Percentiles rank a stretch among this genome's conserved stretches.
Conservation (phyloP, 2,797 vertebrate species). For the Scomberomorus guttatus region DNA sequence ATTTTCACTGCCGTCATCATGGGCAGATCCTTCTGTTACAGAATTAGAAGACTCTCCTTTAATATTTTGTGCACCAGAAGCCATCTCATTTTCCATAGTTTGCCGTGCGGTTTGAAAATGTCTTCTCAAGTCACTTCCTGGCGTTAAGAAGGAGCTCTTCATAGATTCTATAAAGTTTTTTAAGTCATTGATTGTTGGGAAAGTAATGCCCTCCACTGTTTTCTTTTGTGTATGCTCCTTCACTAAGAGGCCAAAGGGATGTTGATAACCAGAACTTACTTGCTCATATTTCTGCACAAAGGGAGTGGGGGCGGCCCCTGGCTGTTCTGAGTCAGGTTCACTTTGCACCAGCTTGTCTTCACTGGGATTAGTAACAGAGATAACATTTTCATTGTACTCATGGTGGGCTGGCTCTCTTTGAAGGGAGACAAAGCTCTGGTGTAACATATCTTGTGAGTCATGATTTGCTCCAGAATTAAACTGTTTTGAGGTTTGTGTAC, state of each 20-base stretch:
- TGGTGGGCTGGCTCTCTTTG: constrained; percentile 20
- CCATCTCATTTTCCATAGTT: constrained; percentile 8
- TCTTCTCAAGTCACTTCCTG: constrained; percentile 38
- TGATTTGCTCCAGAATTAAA: constrained; percentile 35
- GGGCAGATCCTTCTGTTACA: background rate
- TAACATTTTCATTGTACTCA: constrained; percentile 11
- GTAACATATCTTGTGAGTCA: constrained; percentile 4
- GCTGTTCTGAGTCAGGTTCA: constrained; percentile 5
- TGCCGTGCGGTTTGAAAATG: constrained; percentile 60
- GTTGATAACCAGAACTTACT: constrained; percentile 12
- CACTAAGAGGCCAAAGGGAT: constrained; percentile 52
- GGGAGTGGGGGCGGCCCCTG: background rate
- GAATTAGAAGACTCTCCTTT: background rate
- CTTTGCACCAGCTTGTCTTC: constrained; percentile 18
- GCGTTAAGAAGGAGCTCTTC: constrained; percentile 65
- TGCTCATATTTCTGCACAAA: constrained; percentile 4
- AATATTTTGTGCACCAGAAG: background rate
- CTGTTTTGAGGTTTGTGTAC: constrained; percentile 17
- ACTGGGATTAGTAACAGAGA: background rate
- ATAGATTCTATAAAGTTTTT: constrained; percentile 55
- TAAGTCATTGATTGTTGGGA: constrained; percentile 49
- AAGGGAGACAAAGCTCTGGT: constrained; percentile 22
- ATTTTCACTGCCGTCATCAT: constrained; percentile 24
- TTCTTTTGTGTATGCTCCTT: constrained; percentile 18
- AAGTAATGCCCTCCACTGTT: constrained; percentile 37